Base-by-base conservation (phyloP, 1,140 invertebrate genomes). In the Arctopsyche grandis region DNA sequence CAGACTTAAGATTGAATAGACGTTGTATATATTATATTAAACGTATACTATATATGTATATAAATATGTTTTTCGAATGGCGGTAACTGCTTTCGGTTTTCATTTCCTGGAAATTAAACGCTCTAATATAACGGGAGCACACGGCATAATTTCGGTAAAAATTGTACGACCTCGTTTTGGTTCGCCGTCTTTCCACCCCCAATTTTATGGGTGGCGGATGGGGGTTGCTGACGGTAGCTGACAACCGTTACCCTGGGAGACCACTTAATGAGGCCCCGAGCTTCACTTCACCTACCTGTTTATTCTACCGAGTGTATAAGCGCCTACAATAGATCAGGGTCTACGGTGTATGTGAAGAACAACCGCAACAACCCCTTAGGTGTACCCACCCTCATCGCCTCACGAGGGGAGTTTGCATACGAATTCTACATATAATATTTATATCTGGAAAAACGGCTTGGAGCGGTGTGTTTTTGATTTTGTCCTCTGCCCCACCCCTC, bases 241-340 rank as follows among this genome's bases (percentile, higher is more conserved):
- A 79, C 77, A 75, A 76, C 69, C 74, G 80, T 81, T 78, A 70
- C 79, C 74, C 79, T 21, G 69, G 77, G 78, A 76, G 46, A 79
- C 77, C 77, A 77, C 77, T 81, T 81, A 81, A 81, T 81, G 80
- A 81, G 80, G 78, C 73, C 63, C 66, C 60, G 69, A 77, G 78
- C 73, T 58, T 75, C 60, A 58, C 74, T 29, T 48, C 77, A 43
- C 71, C 75, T 80, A 76, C 79, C 79, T 80, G 79, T 75, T 76
- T 80, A 80, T 79, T 75, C 21, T 22, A 71, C 46, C 79, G 58
- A 29, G 63, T 71, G 22, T 69, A 70, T 60, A 70, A 70, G 70
- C 7, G n/a, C 74, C 56, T 52, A 22, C 74, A 44, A 29, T 24
- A 24, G n/a, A 75, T 58, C 74, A 60, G 52, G 29, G 48, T 12